Evolutionary conservation across 1,140 invertebrate genomes (phyloP).

Genomic region (Cotesia glomerata): DNA sequence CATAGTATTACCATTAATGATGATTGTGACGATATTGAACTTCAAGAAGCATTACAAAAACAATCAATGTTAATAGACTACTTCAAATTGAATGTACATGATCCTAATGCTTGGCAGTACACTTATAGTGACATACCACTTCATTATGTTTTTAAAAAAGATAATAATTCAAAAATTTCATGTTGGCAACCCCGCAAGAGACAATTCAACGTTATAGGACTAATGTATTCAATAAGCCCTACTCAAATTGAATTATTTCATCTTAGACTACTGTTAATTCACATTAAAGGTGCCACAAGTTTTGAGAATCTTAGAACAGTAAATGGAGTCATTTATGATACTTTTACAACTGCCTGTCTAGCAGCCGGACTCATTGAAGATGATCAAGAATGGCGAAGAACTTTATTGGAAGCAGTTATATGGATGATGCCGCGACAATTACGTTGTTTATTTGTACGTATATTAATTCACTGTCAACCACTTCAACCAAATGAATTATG

Average conservation of each 20-base stretch:
- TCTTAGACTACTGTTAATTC: conserved; percentile 20
- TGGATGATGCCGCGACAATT: conserved; percentile 8
- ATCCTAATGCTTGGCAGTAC: not conserved
- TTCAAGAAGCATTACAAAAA: not conserved
- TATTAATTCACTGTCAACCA: not conserved
- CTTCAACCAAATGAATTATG: not conserved
- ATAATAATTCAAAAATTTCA: not conserved
- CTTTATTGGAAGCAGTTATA: conserved; percentile 7
- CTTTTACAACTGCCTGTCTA: conserved; percentile 17
- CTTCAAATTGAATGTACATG: not conserved
- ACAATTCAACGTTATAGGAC: conserved; percentile 24
- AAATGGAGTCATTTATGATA: conserved; percentile 11
- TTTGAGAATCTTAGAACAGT: conserved; percentile 26
- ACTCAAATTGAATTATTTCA: conserved; percentile 30
- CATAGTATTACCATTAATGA: conserved; percentile 9
- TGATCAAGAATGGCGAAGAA: conserved; percentile 24
- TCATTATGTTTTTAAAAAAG: not conserved
- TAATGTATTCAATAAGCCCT: conserved; percentile 24
- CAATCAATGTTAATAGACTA: not conserved
- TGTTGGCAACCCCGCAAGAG: not conserved
- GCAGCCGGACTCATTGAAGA: conserved; percentile 31
- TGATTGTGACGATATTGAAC: not conserved
- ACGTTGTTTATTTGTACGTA: not conserved
- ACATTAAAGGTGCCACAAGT: conserved; percentile 18
- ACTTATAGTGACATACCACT: not conserved